Evolutionary conservation across 2,888 invertebrate species (phyloP), one percentile per base, ranked within the genome.

Genomic region (Melitaea athalia): DNA sequence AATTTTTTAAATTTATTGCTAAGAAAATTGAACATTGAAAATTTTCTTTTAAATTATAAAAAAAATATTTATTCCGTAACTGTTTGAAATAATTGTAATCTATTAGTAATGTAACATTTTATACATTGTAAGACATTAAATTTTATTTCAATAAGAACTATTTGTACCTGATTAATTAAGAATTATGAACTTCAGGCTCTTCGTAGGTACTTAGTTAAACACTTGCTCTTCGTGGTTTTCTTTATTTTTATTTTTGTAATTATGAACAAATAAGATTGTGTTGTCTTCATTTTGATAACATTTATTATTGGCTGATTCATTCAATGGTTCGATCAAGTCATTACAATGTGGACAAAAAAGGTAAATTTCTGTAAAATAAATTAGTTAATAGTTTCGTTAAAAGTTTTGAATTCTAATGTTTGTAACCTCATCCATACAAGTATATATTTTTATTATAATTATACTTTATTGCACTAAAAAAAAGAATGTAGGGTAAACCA

Each of bases 201-300:
- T 49, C 50, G 62, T 63, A 15, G 63, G n/a, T n/a, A n/a, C n/a
- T n/a, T n/a, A n/a, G n/a, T 53, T 52, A 52, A 38, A 52, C 17
- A 52, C 63, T 52, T 52, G 52, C 8, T 52, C 15, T 63, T 63
- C 38, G 53, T 52, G 53, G 53, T 63, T 63, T 63, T 63, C 52
- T 52, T 52, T 53, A 63, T 42, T 63, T 53, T 63, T 33, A 63
- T 53, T 52, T 8, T 63, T n/a, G 63, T 63, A 33, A 53, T 53
- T 38, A 33, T 33, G 6, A 52, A 52, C 24, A 45, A 45, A 50
- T 10, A 45, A 45, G 45, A 45, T 45, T 10, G 10, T 45, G 10
- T 45, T 11, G 10, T 45, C 45, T 45, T 45, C 45, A 45, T 45
- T 11, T 45, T 12, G 45, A 12, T 12, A 45, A 53, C 50, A 63